A percentile compares a stretch with the other conserved stretches of the same genome.
phyloP scores from a whole-genome alignment of 23 tunicate species.

The Ciona savignyi region DNA sequence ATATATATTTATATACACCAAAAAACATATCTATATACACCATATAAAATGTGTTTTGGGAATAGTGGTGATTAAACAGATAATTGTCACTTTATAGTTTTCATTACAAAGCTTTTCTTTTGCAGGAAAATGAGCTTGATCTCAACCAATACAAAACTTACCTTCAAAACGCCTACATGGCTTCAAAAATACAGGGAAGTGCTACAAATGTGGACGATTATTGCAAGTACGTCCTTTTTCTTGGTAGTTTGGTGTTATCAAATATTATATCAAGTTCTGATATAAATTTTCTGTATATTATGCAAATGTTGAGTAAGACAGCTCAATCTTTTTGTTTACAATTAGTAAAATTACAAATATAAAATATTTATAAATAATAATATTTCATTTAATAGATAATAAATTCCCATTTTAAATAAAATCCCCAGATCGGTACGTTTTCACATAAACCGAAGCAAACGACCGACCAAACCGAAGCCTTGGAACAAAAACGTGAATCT shows the following conservation, averaged over 20 bases:
- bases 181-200: constrained; percentile 29
- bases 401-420: not conserved
- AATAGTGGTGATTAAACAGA: too few species aligned
- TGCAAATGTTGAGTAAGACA: not conserved
- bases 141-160: constrained; percentile 35
- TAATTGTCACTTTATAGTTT: too few species aligned
- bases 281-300: not conserved
- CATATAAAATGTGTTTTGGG: too few species aligned
- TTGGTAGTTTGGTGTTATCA: too few species aligned
- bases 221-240: constrained; percentile 48
- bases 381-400: too few species aligned
- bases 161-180: constrained; percentile 36
- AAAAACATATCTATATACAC: too few species aligned
- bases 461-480: constrained; percentile 28
- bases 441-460: constrained; percentile 18
- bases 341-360: not conserved
- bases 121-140: constrained; percentile 15
- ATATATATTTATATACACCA: too few species aligned
- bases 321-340: not conserved
- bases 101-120: too few species aligned
- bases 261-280: too few species aligned
- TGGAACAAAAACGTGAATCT: constrained; percentile 20
- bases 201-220: constrained; percentile 44
- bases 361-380: too few species aligned
- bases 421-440: constrained; percentile 39